Conservation (phyloP, 2,797 vertebrate genomes). For the Myotis vivesi region DNA sequence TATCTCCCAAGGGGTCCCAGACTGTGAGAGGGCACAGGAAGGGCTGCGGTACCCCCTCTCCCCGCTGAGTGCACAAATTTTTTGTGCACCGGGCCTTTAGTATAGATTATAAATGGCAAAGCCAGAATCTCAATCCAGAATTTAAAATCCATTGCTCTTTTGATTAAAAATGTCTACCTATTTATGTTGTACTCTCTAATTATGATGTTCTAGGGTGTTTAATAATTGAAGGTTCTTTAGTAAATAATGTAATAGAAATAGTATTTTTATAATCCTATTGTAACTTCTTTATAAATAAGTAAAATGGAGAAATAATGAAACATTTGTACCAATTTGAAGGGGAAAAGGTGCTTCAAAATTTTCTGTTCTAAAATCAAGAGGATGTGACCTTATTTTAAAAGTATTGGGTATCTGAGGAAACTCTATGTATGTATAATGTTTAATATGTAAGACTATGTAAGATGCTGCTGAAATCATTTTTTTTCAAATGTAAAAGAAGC, state of each 20-base stretch:
- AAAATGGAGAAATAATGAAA: background rate
- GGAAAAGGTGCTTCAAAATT: background rate
- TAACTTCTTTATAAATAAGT: background rate
- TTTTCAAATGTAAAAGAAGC: background rate
- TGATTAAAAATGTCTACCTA: background rate
- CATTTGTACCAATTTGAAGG: background rate
- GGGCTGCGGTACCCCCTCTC: no score
- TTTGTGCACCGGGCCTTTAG: no score
- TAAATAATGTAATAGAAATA: background rate
- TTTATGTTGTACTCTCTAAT: background rate
- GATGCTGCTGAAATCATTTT: background rate
- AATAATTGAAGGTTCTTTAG: background rate
- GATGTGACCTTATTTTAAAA: background rate
- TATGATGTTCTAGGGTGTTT: background rate
- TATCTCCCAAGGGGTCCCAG: no score
- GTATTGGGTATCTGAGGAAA: background rate
- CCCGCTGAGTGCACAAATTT: no score
- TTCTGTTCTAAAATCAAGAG: slow-evolving; percentile 28
- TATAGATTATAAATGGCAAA: background rate
- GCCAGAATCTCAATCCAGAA: background rate
- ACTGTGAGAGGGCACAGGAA: no score
- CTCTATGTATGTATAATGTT: background rate
- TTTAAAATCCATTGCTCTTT: background rate
- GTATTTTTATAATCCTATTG: background rate
- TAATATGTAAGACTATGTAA: background rate